Conservation (phyloP, 2,113 vertebrate genomes). For the Grantiella picta region DNA sequence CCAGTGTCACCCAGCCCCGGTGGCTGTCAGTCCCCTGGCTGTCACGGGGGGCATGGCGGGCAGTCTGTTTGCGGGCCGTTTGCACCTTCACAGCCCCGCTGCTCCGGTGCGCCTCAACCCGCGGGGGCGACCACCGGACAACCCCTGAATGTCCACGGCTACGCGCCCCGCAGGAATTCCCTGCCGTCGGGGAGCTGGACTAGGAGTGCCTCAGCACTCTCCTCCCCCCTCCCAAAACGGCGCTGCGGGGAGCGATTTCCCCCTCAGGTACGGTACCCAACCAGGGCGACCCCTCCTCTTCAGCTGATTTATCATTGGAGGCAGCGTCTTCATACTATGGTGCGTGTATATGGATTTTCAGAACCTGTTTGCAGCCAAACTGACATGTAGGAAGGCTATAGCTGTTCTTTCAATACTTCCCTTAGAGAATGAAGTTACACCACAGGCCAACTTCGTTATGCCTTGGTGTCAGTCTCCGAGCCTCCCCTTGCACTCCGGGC, state of each 20-base stretch:
- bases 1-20: not conserved
- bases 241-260: not conserved
- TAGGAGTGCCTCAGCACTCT: not conserved
- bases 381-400: not conserved
- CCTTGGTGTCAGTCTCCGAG: not conserved
- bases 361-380: not conserved
- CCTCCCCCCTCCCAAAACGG: not conserved
- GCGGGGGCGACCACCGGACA: not conserved
- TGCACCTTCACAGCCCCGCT: not conserved
- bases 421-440: not conserved
- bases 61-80: not conserved
- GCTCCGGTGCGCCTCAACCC: not conserved
- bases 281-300: accelerated
- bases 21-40: not conserved
- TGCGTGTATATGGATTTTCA: not conserved
- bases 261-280: accelerated
- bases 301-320: not conserved
- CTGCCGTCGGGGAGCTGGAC: not conserved
- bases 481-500: not conserved
- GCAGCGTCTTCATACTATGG: not conserved
- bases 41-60: not conserved
- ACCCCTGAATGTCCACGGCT: not conserved
- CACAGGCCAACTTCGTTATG: not conserved
- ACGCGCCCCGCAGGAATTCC: not conserved
- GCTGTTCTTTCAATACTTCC: not conserved